Conservation (phyloP, 2,797 vertebrate species). For the Sylvilagus floridanus region DNA sequence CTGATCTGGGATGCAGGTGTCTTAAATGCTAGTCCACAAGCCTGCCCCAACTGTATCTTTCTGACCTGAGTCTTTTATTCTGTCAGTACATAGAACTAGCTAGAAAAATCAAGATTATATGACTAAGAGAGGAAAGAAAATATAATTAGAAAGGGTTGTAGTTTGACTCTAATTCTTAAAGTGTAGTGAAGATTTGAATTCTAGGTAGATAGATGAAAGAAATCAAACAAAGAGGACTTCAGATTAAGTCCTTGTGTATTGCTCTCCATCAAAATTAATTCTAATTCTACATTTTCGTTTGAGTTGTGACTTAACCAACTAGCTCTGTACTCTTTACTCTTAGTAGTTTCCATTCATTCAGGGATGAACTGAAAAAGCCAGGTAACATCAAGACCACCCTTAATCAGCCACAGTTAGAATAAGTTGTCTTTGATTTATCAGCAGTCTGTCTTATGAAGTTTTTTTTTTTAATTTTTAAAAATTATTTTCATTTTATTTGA, state of each 20-base stretch:
- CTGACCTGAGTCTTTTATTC: not conserved
- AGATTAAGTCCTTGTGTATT: not conserved
- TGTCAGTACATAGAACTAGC: not conserved
- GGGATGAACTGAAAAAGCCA: not conserved
- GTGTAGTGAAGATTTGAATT: not conserved
- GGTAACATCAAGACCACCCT: not conserved
- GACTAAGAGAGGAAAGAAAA: too few relatives aligned
- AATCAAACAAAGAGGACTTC: not conserved
- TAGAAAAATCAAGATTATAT: not conserved
- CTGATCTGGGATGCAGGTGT: too few relatives aligned
- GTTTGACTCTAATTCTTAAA: not conserved
- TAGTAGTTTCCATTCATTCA: not conserved
- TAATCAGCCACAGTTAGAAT: conserved; percentile 1
- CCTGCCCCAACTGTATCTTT: not conserved
- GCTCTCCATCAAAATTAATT: not conserved
- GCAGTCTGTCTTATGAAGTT: not conserved
- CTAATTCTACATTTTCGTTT: not conserved
- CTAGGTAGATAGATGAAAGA: not conserved
- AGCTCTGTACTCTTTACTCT: not conserved
- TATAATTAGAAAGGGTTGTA: not conserved
- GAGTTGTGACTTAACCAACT: not conserved
- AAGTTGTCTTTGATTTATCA: not conserved
- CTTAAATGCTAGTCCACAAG: too few relatives aligned
- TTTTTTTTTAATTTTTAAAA: too few relatives aligned
- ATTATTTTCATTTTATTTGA: too few relatives aligned